Evolutionary conservation across 2,797 vertebrate species (phyloP), one percentile per base, ranked within the genome.

Genomic region (Sebastes goodei): DNA sequence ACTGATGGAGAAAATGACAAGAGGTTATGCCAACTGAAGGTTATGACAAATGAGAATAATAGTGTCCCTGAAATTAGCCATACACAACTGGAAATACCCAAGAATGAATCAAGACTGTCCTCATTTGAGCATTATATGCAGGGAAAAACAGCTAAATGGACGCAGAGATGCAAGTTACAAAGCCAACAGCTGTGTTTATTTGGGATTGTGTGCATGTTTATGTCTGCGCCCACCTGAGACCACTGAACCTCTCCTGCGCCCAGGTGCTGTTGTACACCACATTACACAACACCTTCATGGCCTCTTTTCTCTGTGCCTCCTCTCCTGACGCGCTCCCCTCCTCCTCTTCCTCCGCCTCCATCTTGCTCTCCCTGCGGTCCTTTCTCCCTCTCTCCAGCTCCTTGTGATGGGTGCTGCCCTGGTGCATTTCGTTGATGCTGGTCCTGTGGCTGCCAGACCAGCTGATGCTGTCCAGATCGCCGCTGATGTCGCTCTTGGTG

Each of bases 251-350:
- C 85, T 95, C 95, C 88, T 96, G 96, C 11, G 95, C 96, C 92
- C 94, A 95, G 71, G 90, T 88, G 89, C 95, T 96, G 94, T 97
- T 96, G 91, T 96, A 96, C 15, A 97, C 92, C 79, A 96, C 88
- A 53, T 97, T 96, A 72, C 95, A 97, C 79, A 96, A 76, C 75
- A 95, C 92, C 82, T 97, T 96, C 90, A 97, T 83, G 27, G 96
- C 96, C 89, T 97, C 96, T 66, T 95, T 96, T 23, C 93, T 94
- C 82, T 89, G 90, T 1, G 84, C 32, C 74, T 94, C 94, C 38
- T 95, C 94, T 21, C 94, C 95, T 0, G 91, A 89, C 2, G 90
- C 92, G 2, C 86, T 62, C 10, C 88, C 90, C 7, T 86, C 86
- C 35, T 93, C 76, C 6, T 90, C 90, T 3, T 91, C 92, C n/a